Evolutionary conservation across 2,888 invertebrate genomes (phyloP).

Genomic region (Phlogophora meticulosa): DNA sequence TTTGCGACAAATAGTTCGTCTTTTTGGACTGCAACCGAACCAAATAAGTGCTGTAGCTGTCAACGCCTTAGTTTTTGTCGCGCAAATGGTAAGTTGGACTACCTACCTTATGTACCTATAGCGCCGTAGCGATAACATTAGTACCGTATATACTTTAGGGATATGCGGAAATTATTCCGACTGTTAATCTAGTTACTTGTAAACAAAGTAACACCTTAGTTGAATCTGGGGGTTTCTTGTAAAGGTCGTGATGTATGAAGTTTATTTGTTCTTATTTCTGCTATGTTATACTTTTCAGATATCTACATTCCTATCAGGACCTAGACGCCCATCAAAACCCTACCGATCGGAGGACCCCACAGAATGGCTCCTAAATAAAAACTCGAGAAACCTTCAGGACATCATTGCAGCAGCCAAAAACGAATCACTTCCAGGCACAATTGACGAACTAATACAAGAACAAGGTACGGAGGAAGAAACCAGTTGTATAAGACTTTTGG

Average conservation of each 20-base stretch:
- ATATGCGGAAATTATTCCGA: neutral
- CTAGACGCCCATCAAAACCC: constrained; percentile 73
- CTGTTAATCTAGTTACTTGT: too few species aligned
- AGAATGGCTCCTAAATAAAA: constrained; percentile 92
- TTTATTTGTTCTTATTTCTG: neutral
- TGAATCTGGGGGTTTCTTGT: neutral
- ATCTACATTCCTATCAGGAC: constrained; percentile 89
- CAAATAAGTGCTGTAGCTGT: constrained; percentile 95
- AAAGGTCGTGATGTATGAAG: neutral
- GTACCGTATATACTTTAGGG: neutral
- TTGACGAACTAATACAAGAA: constrained; percentile 91
- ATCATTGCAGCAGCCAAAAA: constrained; percentile 92
- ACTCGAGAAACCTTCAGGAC: constrained; percentile 90
- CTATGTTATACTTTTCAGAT: constrained; percentile 88
- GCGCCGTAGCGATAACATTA: neutral
- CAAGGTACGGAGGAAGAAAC: constrained; percentile 91
- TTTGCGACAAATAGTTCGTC: constrained; percentile 90
- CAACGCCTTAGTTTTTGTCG: constrained; percentile 95
- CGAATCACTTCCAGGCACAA: constrained; percentile 91
- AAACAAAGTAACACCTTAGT: too few species aligned
- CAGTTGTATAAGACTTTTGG: constrained; percentile 93
- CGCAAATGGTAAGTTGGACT: constrained; percentile 93
- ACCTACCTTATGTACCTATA: neutral
- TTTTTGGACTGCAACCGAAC: constrained; percentile 94
- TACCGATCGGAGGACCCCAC: constrained; percentile 80